Base-by-base conservation (phyloP, 2,888 invertebrate species). In the Meloe dianella region DNA sequence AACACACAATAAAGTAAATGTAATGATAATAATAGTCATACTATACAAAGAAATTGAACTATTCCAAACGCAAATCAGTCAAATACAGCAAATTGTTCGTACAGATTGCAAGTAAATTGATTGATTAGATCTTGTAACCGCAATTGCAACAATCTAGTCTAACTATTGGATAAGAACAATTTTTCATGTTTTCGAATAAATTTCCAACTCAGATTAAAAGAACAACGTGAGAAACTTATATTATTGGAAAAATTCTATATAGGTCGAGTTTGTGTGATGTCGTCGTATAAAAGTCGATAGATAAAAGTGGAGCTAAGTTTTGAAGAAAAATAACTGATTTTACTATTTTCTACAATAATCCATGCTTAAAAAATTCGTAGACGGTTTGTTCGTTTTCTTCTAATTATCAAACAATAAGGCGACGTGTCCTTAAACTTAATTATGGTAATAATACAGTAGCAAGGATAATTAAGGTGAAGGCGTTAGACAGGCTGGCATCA, bases 391-490 rank as follows among this genome's bases (percentile, higher is more conserved):
- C 4, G 27, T 27, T 27, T 27, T 27, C 4, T 27, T 27, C 27
- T 8, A 32, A 32, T 32, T 9, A 32, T 32, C n/a, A n/a, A n/a
- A n/a, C n/a, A n/a, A n/a, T n/a, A n/a, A n/a, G n/a, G 14, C 35
- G 5, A 41, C 41, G 6, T 47, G 47, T 47, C 47, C 47, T 47
- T 10, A 10, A 47, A 47, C 1, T 47, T 20, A 47, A 47, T 47
- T 47, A 20, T 20, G 0, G 20, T 20, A 20, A 22, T 20, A 47
- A 47, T 3, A 47, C 2, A 9, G 14, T 51, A 51, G 24, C 10
- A 22, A 51, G 51, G 22, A 51, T 24, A 22, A 51, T 51, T 51
- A 22, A 51, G 24, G 51, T 24, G 51, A 24, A 51, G 51, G 51
- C 51, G 22, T 7, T 10, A 51, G 22, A 51, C 20, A 22, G 8